Evolutionary conservation across 2,888 invertebrate genomes (phyloP).

Genomic region (Oconnorella tubifera): DNA sequence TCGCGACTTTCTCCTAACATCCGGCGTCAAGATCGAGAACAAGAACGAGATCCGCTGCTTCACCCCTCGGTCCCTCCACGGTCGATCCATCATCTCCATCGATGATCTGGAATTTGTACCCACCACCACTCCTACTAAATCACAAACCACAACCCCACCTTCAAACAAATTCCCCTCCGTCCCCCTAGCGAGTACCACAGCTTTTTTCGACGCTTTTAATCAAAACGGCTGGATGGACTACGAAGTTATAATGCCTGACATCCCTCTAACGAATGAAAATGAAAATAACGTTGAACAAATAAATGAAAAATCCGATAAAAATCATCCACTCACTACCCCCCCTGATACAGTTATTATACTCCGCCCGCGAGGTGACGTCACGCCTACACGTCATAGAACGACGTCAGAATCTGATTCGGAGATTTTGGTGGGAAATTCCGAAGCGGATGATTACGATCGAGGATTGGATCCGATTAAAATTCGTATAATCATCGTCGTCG

Average conservation of each 20-base stretch:
- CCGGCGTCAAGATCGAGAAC: slow-evolving; percentile 21
- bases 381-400: background rate
- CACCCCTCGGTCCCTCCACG: slow-evolving; percentile 32
- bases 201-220: background rate
- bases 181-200: background rate
- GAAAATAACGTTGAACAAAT: background rate
- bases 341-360: no score
- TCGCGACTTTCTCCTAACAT: slow-evolving; percentile 28
- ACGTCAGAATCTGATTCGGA: background rate
- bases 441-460: background rate
- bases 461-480: background rate
- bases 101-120: slow-evolving; percentile 21
- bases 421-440: background rate
- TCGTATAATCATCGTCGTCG: slow-evolving; percentile 13
- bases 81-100: slow-evolving; percentile 23
- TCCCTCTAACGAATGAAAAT: background rate
- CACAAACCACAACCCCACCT: background rate
- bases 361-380: background rate
- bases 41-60: slow-evolving; percentile 24
- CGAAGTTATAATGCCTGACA: background rate
- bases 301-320: no score
- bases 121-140: background rate
- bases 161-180: background rate
- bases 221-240: slow-evolving; percentile 5
- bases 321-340: no score